Evolutionary conservation across 2,113 vertebrate species (phyloP).

Genomic region (Abramis brama): DNA sequence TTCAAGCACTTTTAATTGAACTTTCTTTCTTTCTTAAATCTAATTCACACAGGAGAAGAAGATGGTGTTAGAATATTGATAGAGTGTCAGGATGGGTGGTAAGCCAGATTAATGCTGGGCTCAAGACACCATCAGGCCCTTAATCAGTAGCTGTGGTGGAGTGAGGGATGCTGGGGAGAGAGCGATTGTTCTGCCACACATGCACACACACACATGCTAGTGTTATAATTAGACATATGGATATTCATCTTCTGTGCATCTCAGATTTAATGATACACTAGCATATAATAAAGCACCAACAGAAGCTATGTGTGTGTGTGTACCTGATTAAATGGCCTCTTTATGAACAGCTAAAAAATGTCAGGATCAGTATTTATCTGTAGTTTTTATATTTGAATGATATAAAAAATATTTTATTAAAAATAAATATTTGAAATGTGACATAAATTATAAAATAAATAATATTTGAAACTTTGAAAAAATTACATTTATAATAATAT

Average conservation of each 20-base stretch:
- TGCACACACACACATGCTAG: constrained; percentile 8
- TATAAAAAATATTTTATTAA: too few relatives aligned
- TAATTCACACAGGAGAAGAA: constrained; percentile 25
- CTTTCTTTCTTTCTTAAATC: constrained; percentile 6
- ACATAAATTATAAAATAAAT: too few relatives aligned
- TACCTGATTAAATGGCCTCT: background rate
- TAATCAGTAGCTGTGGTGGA: constrained; percentile 44
- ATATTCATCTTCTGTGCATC: constrained; percentile 53
- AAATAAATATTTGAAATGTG: too few relatives aligned
- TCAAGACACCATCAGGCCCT: constrained; percentile 49
- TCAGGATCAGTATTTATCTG: background rate
- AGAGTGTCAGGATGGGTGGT: constrained; percentile 29
- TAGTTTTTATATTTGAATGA: background rate
- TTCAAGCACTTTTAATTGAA: background rate
- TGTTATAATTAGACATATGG: constrained; percentile 53
- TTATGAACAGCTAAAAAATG: background rate
- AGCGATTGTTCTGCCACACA: constrained; percentile 49
- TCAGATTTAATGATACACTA: constrained; percentile 65
- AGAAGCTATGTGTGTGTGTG: constrained; percentile 48
- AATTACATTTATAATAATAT: background rate
- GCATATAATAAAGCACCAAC: constrained; percentile 72
- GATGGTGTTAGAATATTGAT: constrained; percentile 46
- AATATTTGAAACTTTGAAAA: too few relatives aligned
- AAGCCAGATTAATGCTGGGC: constrained; percentile 49
- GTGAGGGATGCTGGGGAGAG: constrained; percentile 36